Conservation (phyloP, 1,140 invertebrate genomes). For the Solenopsis invicta region DNA sequence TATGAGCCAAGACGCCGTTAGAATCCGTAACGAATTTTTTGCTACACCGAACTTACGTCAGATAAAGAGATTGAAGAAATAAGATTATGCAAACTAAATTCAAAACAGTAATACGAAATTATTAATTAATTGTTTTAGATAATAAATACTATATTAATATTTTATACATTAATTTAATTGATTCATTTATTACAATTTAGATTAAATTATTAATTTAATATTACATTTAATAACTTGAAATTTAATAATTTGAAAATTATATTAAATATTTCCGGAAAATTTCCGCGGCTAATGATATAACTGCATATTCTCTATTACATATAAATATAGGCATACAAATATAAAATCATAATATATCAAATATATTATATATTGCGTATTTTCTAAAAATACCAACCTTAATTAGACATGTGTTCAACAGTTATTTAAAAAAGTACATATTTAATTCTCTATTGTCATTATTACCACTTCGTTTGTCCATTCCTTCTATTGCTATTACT, state of each 20-base stretch:
- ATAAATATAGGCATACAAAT: neutral
- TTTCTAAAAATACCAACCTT: neutral
- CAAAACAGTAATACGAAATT: neutral
- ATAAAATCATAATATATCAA: neutral
- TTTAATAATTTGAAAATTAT: neutral
- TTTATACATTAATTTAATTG: neutral
- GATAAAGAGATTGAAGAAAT: neutral
- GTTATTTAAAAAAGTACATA: neutral
- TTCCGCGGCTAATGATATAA: neutral
- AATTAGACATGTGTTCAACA: neutral
- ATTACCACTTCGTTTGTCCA: too few species aligned
- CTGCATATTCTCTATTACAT: neutral
- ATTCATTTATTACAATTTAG: neutral
- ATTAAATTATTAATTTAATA: neutral
- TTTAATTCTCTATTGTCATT: neutral
- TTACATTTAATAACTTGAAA: constrained; percentile 6
- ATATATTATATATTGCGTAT: constrained; percentile 1
- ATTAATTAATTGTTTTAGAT: constrained; percentile 7
- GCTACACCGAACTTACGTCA: neutral
- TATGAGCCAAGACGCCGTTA: constrained; percentile 20
- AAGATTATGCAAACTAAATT: neutral
- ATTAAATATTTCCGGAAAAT: neutral
- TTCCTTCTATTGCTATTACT: neutral
- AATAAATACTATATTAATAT: neutral
- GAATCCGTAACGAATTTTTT: constrained; percentile 37